Percentiles rank a stretch among this genome's conserved stretches.
Evolutionary conservation across 2,888 invertebrate species (phyloP).

Genomic region (Agonopterix arenella): DNA sequence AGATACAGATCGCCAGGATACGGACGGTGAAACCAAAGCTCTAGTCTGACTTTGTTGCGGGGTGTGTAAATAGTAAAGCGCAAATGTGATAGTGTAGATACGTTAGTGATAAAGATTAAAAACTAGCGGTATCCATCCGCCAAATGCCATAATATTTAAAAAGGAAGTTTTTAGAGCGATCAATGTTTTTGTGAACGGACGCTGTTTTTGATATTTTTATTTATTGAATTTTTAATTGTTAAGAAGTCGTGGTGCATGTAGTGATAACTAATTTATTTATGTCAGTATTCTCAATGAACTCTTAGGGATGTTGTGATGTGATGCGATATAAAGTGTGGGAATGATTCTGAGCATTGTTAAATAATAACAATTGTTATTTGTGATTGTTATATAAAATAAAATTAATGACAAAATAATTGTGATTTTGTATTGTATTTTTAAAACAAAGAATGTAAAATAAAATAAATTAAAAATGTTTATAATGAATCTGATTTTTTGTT

Average conservation of each 20-base stretch:
- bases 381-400: slow-evolving; percentile 33
- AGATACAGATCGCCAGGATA: slow-evolving; percentile 57
- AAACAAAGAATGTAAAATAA: slow-evolving; percentile 53
- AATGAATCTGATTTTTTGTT: slow-evolving; percentile 8
- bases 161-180: slow-evolving; percentile 23
- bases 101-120: slow-evolving; percentile 72
- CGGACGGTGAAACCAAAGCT: slow-evolving; percentile 72
- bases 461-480: slow-evolving; percentile 43
- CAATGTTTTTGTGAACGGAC: slow-evolving; percentile 35
- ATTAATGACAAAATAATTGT: slow-evolving; percentile 42
- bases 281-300: slow-evolving; percentile 67
- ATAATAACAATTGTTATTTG: slow-evolving; percentile 40
- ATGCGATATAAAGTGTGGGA: slow-evolving; percentile 21
- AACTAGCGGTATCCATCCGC: slow-evolving; percentile 61
- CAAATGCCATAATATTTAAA: slow-evolving; percentile 69
- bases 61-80: slow-evolving; percentile 70
- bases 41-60: slow-evolving; percentile 64
- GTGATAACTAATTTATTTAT: slow-evolving; percentile 65
- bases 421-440: slow-evolving; percentile 61
- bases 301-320: slow-evolving; percentile 56
- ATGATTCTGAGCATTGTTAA: neutral
- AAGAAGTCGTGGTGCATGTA: slow-evolving; percentile 68
- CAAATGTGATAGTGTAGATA: slow-evolving; percentile 70
- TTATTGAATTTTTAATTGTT: slow-evolving; percentile 65
- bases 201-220: slow-evolving; percentile 39